Evolutionary conservation across 2,113 vertebrate species (phyloP), one percentile per base, ranked within the genome.

Genomic region (Cygnus buccinator): DNA sequence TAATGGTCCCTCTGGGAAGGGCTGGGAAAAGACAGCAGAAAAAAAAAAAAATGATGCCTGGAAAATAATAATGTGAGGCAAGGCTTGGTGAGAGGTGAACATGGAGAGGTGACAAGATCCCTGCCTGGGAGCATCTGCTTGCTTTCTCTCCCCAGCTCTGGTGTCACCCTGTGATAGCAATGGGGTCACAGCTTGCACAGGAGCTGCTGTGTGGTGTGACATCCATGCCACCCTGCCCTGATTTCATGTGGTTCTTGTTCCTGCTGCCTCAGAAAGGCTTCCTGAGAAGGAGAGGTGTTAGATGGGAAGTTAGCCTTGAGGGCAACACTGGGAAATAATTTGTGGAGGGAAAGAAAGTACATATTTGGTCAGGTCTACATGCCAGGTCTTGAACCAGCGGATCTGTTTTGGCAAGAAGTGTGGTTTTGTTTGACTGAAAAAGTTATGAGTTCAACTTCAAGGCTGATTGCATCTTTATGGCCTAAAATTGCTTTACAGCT

Each of bases 381-480:
- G 84, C 83, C 75, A 92, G 57, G 14, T 95, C 90, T 93, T 95
- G 93, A 96, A 95, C 61, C 61, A 92, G 79, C 43, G 80, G 86
- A 74, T 57, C 8, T 78, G 35, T 89, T 93, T 75, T 86, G 94
- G 83, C 61, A 89, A 66, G 66, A 70, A 93, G 52, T 8, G 48
- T 73, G 37, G 26, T 15, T 92, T 75, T 84, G 55, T 88, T 95
- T 92, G 79, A 75, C 43, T 78, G 85, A 94, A 91, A 67, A 20
- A 77, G 41, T 78, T 88, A 72, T 4, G 66, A 93, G 73, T 75
- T 75, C 76, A 79, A 6, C 74, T 93, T 87, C 52, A 67, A 87
- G 80, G n/a, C 52, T 89, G 70, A 94, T 86, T 96, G 52, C 77
- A 91, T 91, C 80, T 96, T 91, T 95, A 91, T 75, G 66, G 66